These are phyloP conservation scores for Folsomia candida DNA, from an alignment of 2,888 invertebrate species.

Conservation along the genomic window DNA sequence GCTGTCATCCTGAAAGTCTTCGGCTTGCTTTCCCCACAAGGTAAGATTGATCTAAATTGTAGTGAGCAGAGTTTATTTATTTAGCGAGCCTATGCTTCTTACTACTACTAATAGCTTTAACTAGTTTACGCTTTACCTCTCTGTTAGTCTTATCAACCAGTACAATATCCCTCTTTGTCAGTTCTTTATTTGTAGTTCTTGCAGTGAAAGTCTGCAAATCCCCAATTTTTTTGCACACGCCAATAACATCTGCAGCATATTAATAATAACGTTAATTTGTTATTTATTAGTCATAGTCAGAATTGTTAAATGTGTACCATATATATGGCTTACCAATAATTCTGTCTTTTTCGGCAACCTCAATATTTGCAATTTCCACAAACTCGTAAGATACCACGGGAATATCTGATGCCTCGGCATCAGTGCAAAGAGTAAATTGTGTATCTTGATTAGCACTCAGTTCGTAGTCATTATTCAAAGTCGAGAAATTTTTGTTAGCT, in stretches of 20 bases:
- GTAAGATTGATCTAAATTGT: constrained; percentile 68
- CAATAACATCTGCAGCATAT: constrained; percentile 76
- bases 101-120: too few relatives aligned
- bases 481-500: constrained; percentile 85
- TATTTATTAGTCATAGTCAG: constrained; percentile 2
- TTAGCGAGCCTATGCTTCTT: not conserved
- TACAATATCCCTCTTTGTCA: constrained; percentile 83
- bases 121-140: too few relatives aligned
- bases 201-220: constrained; percentile 73
- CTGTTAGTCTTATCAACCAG: constrained; percentile 81
- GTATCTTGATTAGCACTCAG: constrained; percentile 82
- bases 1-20: constrained; percentile 71
- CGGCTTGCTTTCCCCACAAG: constrained; percentile 87
- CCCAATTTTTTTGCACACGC: constrained; percentile 71
- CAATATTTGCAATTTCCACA: constrained; percentile 70
- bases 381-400: constrained; percentile 78
- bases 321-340: constrained; percentile 73
- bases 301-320: not conserved
- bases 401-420: constrained; percentile 61
- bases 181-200: constrained; percentile 72
- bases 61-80: not conserved
- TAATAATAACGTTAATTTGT: not conserved
- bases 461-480: constrained; percentile 90
- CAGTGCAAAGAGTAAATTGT: constrained; percentile 58
- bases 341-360: constrained; percentile 64